Conservation (phyloP, 1,140 invertebrate species). For the Pachypsylla venusta region DNA sequence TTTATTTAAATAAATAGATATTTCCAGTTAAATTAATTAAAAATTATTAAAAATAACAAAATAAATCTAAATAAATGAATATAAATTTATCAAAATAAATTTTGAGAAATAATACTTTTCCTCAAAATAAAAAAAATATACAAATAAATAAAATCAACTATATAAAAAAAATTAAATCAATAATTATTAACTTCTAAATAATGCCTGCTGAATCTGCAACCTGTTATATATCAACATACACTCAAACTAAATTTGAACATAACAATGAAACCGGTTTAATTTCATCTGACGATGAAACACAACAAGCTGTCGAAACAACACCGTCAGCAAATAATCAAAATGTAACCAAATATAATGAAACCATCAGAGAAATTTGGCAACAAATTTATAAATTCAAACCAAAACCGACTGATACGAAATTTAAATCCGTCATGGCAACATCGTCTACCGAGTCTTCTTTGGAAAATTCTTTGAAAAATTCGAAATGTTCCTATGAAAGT, state of each 20-base stretch:
- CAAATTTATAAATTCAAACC: too few species aligned
- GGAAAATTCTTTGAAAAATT: neutral
- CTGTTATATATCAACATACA: neutral
- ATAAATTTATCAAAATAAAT: neutral
- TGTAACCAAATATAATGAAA: too few species aligned
- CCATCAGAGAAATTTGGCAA: too few species aligned
- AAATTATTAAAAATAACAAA: neutral
- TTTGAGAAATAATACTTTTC: neutral
- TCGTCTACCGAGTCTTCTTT: neutral
- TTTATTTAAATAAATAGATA: too few species aligned
- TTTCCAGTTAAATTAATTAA: too few species aligned
- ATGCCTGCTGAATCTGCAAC: neutral
- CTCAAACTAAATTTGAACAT: neutral
- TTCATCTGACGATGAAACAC: neutral
- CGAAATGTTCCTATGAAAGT: constrained; percentile 26
- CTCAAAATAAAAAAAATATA: neutral
- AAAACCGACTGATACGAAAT: too few species aligned
- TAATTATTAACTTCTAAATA: neutral
- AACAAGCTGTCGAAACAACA: neutral
- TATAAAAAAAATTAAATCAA: neutral
- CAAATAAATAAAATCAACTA: neutral
- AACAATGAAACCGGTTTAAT: neutral
- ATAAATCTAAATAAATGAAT: neutral
- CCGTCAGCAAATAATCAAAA: too few species aligned
- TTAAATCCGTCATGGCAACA: neutral